Base-by-base conservation (phyloP, 2,113 vertebrate species). In the Pleuronectes platessa region DNA sequence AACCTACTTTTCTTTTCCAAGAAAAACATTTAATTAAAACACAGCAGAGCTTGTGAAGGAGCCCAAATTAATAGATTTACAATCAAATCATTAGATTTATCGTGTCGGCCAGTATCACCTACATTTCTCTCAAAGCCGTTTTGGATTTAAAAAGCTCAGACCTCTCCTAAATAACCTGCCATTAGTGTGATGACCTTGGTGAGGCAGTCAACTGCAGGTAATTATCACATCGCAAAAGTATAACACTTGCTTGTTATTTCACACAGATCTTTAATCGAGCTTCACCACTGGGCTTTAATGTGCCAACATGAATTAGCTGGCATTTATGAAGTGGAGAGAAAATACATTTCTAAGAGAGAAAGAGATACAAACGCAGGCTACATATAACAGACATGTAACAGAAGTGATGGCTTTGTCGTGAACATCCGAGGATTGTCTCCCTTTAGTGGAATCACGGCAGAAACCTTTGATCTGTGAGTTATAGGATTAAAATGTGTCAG, bases 321-420 rank as follows among this genome's bases (percentile, higher is more conserved):
- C 78, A 91, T 92, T 90, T 90, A 81, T 78, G 71, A 70, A 87
- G 71, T 55, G 68, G 78, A 81, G 68, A 74, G 68, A 89, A 78
- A 82, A 76, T 58, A 56, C 37, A 82, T 26, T 47, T 82, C 47
- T 79, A 63, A 68, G 56, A 69, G 61, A 84, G 20, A 62, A 9
- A 40, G 35, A 40, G 2, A 40, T 18, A 12, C 14, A 21, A 11
- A 80, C 58, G 47, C 24, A 10, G 12, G 2, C 23, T 54, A 53
- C 42, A 5, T 42, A 45, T 13, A 20, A 27, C 24, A 35, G 69
- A 65, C 63, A n/a, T 54, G 20, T 20, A 54, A 18, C 51, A 56
- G 64, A 49, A 78, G 70, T 68, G 81, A 76, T 55, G 61, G 73
- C 61, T 74, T 54, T 54, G 27, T 62, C 37, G 21, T 59, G n/a